Evolutionary conservation across 2,113 vertebrate species (phyloP).

Genomic region (Mirza zaza): DNA sequence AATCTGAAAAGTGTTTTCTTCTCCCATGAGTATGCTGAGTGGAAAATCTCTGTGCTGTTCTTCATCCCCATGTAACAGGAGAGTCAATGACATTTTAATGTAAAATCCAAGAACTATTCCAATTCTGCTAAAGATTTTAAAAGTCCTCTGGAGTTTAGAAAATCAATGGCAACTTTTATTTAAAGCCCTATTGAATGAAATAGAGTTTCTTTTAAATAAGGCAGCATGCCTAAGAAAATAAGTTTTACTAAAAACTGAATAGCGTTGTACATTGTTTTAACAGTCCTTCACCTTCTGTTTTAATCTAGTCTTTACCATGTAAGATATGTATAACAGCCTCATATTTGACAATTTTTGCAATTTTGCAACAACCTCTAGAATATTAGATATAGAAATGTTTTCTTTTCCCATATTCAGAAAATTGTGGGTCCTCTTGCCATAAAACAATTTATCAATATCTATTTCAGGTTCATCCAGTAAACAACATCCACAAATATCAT

Average conservation of each 20-base stretch:
- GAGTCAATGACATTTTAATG: slow-evolving; percentile 29
- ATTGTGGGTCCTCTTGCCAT: not conserved
- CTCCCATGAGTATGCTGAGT: not conserved
- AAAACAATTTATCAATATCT: not conserved
- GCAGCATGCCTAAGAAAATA: not conserved
- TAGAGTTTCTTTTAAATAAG: slow-evolving; percentile 5
- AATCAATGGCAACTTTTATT: not conserved
- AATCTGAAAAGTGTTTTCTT: not conserved
- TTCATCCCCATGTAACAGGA: not conserved
- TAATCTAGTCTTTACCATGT: not conserved
- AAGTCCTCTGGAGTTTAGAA: slow-evolving; percentile 15
- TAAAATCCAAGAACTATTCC: slow-evolving; percentile 28
- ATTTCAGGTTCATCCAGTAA: slow-evolving; percentile 8
- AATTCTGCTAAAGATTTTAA: not conserved
- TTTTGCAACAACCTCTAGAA: not conserved
- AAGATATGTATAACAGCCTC: not conserved
- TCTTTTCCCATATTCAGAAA: not conserved
- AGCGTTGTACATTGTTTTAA: not conserved
- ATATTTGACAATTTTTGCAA: not conserved
- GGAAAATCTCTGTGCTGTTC: not conserved
- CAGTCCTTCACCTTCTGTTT: not conserved
- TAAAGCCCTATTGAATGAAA: slow-evolving; percentile 9
- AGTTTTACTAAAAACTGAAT: not conserved
- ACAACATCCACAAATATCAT: not conserved
- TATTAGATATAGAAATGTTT: not conserved